Evolutionary conservation across 2,797 vertebrate species (phyloP).

Genomic region (Picus viridis): DNA sequence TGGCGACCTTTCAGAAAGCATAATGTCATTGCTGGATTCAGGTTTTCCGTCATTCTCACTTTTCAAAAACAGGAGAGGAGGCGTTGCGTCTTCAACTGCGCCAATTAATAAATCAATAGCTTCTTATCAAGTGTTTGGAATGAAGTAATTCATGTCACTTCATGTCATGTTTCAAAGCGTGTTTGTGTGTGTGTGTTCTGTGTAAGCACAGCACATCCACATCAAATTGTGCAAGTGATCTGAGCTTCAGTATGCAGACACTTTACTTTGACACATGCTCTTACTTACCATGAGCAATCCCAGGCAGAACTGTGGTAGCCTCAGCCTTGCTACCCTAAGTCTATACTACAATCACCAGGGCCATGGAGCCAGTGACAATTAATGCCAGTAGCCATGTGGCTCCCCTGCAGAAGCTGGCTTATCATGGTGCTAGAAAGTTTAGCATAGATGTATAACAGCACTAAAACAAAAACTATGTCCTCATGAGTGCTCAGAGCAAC

Average conservation of each 20-base stretch:
- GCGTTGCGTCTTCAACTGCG: not conserved
- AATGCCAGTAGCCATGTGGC: not conserved
- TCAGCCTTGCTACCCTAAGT: not conserved
- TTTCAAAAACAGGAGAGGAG: not conserved
- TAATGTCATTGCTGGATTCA: not conserved
- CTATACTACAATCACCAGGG: not conserved
- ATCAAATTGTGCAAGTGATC: accelerated
- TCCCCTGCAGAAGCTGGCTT: not conserved
- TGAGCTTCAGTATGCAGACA: not conserved
- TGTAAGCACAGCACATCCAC: accelerated
- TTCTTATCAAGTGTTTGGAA: not conserved
- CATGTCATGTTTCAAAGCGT: not conserved
- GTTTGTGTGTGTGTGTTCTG: not conserved
- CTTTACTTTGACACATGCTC: accelerated
- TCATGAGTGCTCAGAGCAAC: not conserved
- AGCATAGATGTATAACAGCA: not conserved
- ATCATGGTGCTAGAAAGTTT: not conserved
- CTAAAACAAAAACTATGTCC: not conserved
- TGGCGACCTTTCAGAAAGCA: not conserved
- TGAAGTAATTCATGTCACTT: not conserved
- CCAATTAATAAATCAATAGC: not conserved
- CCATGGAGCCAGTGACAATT: accelerated
- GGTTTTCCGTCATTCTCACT: not conserved
- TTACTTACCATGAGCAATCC: not conserved
- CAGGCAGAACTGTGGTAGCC: not conserved